Percentiles rank a stretch among this genome's conserved stretches.
Evolutionary conservation across 2,797 vertebrate species (phyloP).

Genomic region (Apogon talboti): DNA sequence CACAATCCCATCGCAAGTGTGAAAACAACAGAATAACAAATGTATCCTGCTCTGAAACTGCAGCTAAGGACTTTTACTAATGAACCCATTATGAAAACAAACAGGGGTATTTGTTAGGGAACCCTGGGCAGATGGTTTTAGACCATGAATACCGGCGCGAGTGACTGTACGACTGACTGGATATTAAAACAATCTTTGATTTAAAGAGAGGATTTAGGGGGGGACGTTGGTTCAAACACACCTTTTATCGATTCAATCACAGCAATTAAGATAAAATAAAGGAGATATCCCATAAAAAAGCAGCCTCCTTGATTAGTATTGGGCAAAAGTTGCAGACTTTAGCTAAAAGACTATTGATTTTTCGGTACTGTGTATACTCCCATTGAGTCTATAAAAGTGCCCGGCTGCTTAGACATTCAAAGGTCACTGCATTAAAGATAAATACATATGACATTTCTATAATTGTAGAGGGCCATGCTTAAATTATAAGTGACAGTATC

Average conservation of each 20-base stretch:
- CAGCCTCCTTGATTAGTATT: constrained; percentile 48
- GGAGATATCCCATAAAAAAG: constrained; percentile 29
- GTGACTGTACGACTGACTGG: constrained; percentile 25
- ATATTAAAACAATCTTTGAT: constrained; percentile 4
- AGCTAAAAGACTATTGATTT: constrained; percentile 67
- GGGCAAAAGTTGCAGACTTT: constrained; percentile 41
- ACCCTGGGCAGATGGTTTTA: constrained; percentile 16
- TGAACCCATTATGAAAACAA: constrained; percentile 63
- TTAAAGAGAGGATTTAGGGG: constrained; percentile 9
- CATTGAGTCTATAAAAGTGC: background rate
- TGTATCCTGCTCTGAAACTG: constrained; percentile 43
- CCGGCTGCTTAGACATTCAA: constrained; percentile 3
- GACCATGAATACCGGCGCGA: constrained; percentile 25
- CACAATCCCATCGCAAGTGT: constrained; percentile 61
- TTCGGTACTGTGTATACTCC: background rate
- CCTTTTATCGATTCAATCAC: constrained; percentile 34
- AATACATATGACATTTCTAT: constrained; percentile 7
- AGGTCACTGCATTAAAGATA: constrained; percentile 16
- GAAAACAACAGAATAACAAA: constrained; percentile 66
- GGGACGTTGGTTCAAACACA: constrained; percentile 13
- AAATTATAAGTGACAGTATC: constrained; percentile 6
- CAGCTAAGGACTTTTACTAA: constrained; percentile 59
- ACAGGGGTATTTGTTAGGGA: constrained; percentile 44
- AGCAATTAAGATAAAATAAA: constrained; percentile 35
- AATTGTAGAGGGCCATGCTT: constrained; percentile 3